Evolutionary conservation across 2,113 vertebrate species (phyloP), one percentile per base, ranked within the genome.

Genomic region (Cichladusa arquata): DNA sequence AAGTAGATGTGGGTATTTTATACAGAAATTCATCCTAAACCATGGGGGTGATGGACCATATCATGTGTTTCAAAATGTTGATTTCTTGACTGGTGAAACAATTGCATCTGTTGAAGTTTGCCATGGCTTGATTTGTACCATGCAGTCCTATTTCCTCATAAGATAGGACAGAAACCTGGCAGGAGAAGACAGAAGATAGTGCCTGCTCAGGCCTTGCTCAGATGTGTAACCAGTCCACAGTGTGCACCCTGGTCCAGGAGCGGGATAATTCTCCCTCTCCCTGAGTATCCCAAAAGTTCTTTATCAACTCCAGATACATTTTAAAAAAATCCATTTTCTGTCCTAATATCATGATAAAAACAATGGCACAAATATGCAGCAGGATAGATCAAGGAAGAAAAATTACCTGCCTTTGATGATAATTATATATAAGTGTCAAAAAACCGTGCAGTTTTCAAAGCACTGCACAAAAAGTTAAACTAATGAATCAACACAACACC

Each of bases 371-470:
- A 96, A 88, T 90, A 96, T 71, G 56, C 54, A 86, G 34, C 76
- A 64, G 51, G 40, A 61, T 8, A 76, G 45, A 96, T 93, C 69
- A 95, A 95, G 73, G 56, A 77, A 85, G 57, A 82, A 77, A 91
- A 93, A 92, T 93, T 95, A 94, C 56, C 67, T 94, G 51, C 64
- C 74, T 95, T 94, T 95, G 90, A 94, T 88, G 64, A 86, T 93
- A 94, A 96, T 93, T 90, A 83, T 71, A 90, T 70, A 85, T 85
- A 96, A 77, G 71, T 93, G 85, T 90, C 89, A 96, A 85, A 94
- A 95, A 93, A 80, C 22, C 47, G 56, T 22, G 47, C 2, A 1
- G 38, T 81, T 97, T 94, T 94, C 94, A 96, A 97, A 95, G 85
- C 40, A 57, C 48, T 83, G 51, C 40, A 81, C 82, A 93, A 60